Percentiles rank a stretch among this genome's conserved stretches.
Evolutionary conservation across 2,888 invertebrate genomes (phyloP).

Genomic region (Unio pictorum): DNA sequence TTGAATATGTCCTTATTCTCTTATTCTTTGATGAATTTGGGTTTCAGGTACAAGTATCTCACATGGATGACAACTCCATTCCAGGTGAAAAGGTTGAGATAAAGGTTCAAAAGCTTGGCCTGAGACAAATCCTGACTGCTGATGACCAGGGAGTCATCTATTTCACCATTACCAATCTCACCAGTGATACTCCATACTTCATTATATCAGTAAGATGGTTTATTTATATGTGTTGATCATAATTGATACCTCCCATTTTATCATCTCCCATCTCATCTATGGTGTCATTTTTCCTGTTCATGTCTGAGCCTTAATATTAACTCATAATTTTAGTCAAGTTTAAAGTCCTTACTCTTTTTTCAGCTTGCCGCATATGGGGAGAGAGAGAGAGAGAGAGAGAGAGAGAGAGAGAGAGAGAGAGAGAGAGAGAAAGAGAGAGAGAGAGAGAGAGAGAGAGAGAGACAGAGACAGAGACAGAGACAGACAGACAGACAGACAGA

Average conservation of each 20-base stretch:
- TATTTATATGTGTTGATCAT: constrained; percentile 2
- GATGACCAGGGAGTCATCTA: constrained; percentile 20
- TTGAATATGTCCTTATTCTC: neutral
- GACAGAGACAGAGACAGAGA: no score
- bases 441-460: no score
- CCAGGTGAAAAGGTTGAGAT: constrained; percentile 27
- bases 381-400: no score
- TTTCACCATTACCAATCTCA: constrained; percentile 25
- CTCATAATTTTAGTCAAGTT: no score
- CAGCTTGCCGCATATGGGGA: no score
- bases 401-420: no score
- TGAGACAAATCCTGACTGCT: constrained; percentile 14
- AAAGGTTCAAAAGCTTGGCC: constrained; percentile 19
- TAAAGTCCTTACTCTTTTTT: no score
- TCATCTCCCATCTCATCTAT: neutral
- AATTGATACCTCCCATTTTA: neutral
- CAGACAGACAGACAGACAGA: no score
- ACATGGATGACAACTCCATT: constrained; percentile 60
- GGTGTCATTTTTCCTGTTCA: no score
- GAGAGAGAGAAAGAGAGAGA: no score
- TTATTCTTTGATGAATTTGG: neutral
- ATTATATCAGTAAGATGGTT: constrained; percentile 23
- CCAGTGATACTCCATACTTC: constrained; percentile 21
- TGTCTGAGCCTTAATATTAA: no score
- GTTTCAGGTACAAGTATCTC: constrained; percentile 49